Evolutionary conservation across 2,113 vertebrate species (phyloP), one percentile per base, ranked within the genome.

Genomic region (Cygnus atratus): DNA sequence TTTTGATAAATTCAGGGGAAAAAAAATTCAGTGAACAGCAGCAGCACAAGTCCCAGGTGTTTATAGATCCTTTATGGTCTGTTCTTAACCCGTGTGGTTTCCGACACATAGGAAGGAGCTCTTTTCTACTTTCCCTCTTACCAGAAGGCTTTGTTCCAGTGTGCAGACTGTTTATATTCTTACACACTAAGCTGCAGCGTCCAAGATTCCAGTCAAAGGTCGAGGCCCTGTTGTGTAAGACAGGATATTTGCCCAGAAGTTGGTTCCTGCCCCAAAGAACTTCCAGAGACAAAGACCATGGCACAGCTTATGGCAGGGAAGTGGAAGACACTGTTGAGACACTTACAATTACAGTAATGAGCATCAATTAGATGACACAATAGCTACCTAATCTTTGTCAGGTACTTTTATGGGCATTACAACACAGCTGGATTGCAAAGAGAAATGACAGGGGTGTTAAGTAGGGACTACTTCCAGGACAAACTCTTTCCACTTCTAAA

Each of bases 1-100:
- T 92, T 84, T 90, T 94, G 87, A 96, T 81, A 88, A 90, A 88
- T 93, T 92, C 46, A 41, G 46, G 46, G 31, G 21, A 43, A 84
- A 92, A 54, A 81, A 31, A 11, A 25, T 26, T 81, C 65, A 68
- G 35, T 66, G 50, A 91, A 91, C 24, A 57, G 44, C 62, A 41
- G 80, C 48, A 91, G 78, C 13, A 6, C n/a, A 59, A 52, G 11
- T 79, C 43, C 72, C 87, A 37, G 15, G 3, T 41, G 22, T 74
- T 93, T 61, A 31, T 20, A 79, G 50, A 66, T 75, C 25, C 43
- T 74, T 85, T 57, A 54, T 11, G 14, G 33, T 41, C 91, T 75
- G 13, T 71, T 92, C 66, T 83, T 84, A 26, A 57, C 2, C 2
- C 35, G 25, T 8, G 43, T 88, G 50, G n/a, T 85, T 93, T 88